A percentile compares a stretch with the other conserved stretches of the same genome.
phyloP scores from a whole-genome alignment of 2,797 vertebrate species.

The Anguilla obscura region DNA sequence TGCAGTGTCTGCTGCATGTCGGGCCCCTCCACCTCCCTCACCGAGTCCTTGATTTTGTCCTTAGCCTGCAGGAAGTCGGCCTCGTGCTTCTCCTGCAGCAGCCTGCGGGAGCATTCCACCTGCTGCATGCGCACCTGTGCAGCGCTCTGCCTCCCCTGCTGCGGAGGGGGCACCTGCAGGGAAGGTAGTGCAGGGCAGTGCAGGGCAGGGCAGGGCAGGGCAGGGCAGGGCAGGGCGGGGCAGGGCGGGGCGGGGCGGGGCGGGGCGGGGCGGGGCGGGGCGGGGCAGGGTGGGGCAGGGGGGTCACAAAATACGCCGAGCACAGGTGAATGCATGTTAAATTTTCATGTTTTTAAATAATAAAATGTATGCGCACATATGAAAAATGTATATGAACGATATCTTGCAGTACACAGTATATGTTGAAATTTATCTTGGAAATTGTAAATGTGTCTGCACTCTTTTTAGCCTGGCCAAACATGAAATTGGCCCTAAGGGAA shows the following conservation, averaged over 20 bases:
- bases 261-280: too few species aligned
- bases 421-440: not conserved
- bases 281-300: not conserved
- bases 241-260: too few species aligned
- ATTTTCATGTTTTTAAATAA: not conserved
- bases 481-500: not conserved
- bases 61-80: conserved; percentile 65
- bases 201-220: too few species aligned
- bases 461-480: not conserved
- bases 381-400: not conserved
- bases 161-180: conserved; percentile 66
- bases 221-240: too few species aligned
- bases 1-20: conserved; percentile 74
- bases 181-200: too few species aligned
- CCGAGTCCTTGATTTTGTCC: conserved; percentile 63
- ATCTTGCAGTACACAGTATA: not conserved
- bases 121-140: conserved; percentile 47
- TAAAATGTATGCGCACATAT: too few species aligned
- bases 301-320: not conserved
- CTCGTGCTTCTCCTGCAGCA: conserved; percentile 62
- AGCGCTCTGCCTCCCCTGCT: conserved; percentile 49
- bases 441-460: not conserved
- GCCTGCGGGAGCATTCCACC: conserved; percentile 45
- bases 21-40: conserved; percentile 63
- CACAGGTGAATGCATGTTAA: not conserved